Base-by-base conservation (phyloP, 2,113 vertebrate genomes). In the Podilymbus podiceps region DNA sequence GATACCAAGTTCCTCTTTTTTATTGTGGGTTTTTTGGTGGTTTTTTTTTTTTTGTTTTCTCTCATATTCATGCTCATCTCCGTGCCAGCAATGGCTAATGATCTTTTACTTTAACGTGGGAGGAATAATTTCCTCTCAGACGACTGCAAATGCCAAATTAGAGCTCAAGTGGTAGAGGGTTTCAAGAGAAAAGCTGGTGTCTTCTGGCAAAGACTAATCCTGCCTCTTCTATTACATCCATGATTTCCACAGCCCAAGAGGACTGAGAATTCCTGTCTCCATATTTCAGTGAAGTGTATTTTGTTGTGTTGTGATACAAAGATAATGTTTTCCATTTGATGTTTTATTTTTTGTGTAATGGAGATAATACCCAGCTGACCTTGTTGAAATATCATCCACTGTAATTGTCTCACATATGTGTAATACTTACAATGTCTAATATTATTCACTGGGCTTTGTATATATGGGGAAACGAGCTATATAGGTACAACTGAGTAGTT, bases 41-140 rank as follows among this genome's bases (percentile, higher is more conserved):
- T n/a, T n/a, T n/a, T n/a, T n/a, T n/a, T n/a, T n/a, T n/a, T n/a
- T n/a, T n/a, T 31, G 5, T 69, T 80, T 79, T 77, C n/a, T 80
- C 6, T 91, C 31, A 2, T 53, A 25, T 75, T 67, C 16, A 42
- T 31, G 31, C 40, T 92, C 19, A 25, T 84, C 72, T 88, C 27
- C 17, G 88, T 90, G 75, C 68, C 85, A 90, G 83, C n/a, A 81
- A 4, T 46, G 6, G 44, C 72, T 88, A 20, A 63, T 31, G 46
- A 30, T 91, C 56, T 80, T 90, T 66, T 74, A 22, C 66, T 82
- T 90, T n/a, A 76, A 42, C 1, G 11, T 84, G 44, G 68, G 68
- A 90, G 85, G 82, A 84, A 56, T 81, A 19, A 67, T 90, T 93
- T 93, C 72, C 64, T 93, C 38, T 75, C 47, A 74, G 79, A 81